Percentiles rank a stretch among this genome's conserved stretches.
Conservation (phyloP, 2,888 invertebrate species). For the Dicycla oo region DNA sequence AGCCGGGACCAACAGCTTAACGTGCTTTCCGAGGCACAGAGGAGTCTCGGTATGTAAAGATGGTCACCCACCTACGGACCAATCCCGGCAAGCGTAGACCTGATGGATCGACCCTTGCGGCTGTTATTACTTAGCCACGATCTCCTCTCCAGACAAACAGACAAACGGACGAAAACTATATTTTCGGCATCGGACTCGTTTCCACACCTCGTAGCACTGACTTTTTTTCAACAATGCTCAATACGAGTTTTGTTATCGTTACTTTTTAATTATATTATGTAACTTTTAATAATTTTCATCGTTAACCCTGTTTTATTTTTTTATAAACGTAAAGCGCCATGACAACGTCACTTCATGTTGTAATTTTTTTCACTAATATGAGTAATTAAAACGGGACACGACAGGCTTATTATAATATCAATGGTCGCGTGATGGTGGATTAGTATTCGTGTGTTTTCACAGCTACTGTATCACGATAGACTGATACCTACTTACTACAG, state of each 20-base stretch:
- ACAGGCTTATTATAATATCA: constrained; percentile 65
- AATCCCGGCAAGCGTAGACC: no score
- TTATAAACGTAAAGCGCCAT: constrained; percentile 30
- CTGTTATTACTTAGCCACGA: no score
- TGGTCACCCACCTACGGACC: no score
- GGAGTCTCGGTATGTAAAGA: no score
- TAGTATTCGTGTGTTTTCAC: constrained; percentile 57
- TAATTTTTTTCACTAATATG: constrained; percentile 46
- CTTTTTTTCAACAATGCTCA: no score
- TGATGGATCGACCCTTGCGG: no score
- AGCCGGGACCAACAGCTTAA: no score
- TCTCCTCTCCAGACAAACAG: no score
- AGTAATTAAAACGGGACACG: constrained; percentile 69
- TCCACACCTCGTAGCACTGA: no score
- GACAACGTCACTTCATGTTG: constrained; percentile 41
- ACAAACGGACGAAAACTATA: not conserved
- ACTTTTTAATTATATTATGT: not conserved
- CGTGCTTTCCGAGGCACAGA: no score
- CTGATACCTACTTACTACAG: not conserved
- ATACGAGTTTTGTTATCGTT: no score
- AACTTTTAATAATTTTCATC: not conserved
- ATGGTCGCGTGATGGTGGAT: constrained; percentile 63
- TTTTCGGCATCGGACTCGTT: no score
- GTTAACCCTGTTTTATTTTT: not conserved
- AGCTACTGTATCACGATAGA: constrained; percentile 32